Evolutionary conservation across 2,113 vertebrate genomes (phyloP).

Genomic region (Toxotes jaculatrix): DNA sequence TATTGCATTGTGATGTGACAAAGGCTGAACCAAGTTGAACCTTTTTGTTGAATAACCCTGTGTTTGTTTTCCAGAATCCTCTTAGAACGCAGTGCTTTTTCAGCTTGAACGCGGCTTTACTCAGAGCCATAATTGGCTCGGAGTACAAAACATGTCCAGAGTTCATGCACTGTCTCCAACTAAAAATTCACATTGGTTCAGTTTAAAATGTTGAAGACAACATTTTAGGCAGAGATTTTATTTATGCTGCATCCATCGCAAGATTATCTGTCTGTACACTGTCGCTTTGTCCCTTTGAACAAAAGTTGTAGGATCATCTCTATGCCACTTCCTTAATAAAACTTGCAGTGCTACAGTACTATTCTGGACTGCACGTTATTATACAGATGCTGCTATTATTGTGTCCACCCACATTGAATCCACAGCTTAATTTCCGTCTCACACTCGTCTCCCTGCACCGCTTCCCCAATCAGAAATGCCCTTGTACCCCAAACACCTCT

Average conservation of each 20-base stretch:
- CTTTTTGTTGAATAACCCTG: not conserved
- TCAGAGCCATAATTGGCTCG: no score
- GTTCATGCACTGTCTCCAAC: no score
- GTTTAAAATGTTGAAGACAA: no score
- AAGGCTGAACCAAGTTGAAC: not conserved
- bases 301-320: not conserved
- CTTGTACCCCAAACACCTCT: constrained; percentile 40
- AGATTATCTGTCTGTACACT: no score
- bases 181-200: not conserved
- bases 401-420: constrained; percentile 11
- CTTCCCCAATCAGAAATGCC: constrained; percentile 39
- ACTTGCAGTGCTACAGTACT: not conserved
- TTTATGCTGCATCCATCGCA: not conserved
- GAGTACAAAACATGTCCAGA: no score
- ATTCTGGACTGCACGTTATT: not conserved
- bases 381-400: constrained; percentile 29
- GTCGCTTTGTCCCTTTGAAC: not conserved
- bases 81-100: not conserved
- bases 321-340: not conserved
- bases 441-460: not conserved
- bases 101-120: not conserved
- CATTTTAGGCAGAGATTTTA: not conserved
- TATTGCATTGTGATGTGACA: not conserved
- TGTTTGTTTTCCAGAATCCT: not conserved
- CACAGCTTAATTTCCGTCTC: constrained; percentile 1